phyloP scores from a whole-genome alignment of 2,113 vertebrate species.

The Candoia aspera region DNA sequence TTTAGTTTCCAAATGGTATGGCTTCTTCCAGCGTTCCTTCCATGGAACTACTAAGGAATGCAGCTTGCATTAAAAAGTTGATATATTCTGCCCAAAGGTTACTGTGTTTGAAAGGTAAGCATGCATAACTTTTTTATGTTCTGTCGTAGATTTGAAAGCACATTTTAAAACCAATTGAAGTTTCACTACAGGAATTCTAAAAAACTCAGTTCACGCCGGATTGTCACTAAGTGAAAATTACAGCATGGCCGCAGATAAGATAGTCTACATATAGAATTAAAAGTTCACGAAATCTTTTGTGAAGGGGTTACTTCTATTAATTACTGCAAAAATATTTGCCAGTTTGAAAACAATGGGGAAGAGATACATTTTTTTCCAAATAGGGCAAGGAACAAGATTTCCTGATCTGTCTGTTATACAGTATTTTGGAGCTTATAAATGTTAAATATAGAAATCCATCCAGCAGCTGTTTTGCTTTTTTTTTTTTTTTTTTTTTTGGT shows the following conservation, averaged over 20 bases:
- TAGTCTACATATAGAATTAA: too few relatives aligned
- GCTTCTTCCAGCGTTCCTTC: neutral
- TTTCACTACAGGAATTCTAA: neutral
- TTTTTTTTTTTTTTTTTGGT: too few relatives aligned
- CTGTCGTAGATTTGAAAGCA: too few relatives aligned
- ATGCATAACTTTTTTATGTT: neutral
- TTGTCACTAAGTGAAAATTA: neutral
- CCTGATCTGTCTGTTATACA: neutral
- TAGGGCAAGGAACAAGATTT: neutral
- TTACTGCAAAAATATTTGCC: neutral
- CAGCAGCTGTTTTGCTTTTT: too few relatives aligned
- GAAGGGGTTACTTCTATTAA: neutral
- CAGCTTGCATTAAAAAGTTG: neutral
- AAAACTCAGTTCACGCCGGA: neutral
- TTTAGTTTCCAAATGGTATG: constrained; percentile 14
- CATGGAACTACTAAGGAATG: neutral
- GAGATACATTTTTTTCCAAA: neutral
- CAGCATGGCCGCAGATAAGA: neutral
- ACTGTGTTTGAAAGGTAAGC: constrained; percentile 25
- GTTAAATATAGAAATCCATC: neutral
- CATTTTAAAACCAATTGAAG: too few relatives aligned
- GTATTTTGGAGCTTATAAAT: neutral
- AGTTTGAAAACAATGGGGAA: neutral
- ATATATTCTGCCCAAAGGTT: neutral
- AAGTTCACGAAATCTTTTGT: neutral